A percentile compares a stretch with the other conserved stretches of the same genome.
Conservation (phyloP, 2,113 vertebrate genomes). For the Raja brachyura region DNA sequence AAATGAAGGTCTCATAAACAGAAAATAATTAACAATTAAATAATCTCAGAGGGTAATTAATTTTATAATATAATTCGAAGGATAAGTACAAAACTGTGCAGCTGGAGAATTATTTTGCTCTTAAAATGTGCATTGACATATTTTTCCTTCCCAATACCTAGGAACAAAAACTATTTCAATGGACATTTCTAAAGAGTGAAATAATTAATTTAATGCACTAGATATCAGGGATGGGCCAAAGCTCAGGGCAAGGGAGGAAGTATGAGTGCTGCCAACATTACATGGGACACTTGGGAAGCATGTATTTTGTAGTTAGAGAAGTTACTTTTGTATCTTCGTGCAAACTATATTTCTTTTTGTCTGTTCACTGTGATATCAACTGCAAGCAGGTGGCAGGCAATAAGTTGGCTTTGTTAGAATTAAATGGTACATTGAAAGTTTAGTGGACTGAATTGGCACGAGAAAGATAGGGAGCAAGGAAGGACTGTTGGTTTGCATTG, state of each 20-base stretch:
- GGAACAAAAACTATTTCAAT: no score
- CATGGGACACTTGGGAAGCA: not conserved
- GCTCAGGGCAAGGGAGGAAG: not conserved
- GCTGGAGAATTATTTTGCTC: not conserved
- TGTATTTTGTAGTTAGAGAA: not conserved
- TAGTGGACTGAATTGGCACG: no score
- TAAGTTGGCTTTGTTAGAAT: not conserved
- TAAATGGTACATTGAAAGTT: not conserved
- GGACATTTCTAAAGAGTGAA: no score
- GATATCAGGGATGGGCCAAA: not conserved
- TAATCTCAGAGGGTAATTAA: not conserved
- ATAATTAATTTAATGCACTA: not conserved
- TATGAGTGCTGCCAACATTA: not conserved
- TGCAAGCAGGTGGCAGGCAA: not conserved
- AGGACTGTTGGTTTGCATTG: no score
- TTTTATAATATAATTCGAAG: not conserved
- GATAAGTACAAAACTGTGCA: not conserved
- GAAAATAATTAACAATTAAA: not conserved
- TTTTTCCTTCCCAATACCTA: not conserved
- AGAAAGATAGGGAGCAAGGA: no score
- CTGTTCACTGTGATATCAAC: not conserved
- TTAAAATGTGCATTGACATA: not conserved
- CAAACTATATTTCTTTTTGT: not conserved
- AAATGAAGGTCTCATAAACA: not conserved
- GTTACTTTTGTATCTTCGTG: not conserved